Base-by-base conservation (phyloP, 2,797 vertebrate genomes). In the Halcyon leucocephala region DNA sequence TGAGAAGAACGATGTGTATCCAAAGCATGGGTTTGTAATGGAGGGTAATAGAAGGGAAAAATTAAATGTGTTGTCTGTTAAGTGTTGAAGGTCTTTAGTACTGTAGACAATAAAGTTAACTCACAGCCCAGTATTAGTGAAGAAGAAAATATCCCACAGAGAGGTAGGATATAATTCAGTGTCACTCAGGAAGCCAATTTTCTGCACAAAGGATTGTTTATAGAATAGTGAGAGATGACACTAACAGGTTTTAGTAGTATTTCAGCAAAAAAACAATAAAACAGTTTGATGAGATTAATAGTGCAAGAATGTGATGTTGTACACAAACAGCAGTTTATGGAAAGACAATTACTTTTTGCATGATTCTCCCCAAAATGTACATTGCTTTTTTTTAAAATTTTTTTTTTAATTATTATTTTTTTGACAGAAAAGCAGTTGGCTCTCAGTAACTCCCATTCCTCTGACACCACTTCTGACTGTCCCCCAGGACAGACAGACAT, bases 401-500 rank as follows among this genome's bases (percentile, higher is more conserved):
- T 7, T 48, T 48, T 35, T 35, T 35, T 12, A 39, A 39, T 39
- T 12, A 37, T 39, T 39, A 5, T 60, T n/a, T 46, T 39, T 81
- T 83, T 81, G 3, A 10, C 8, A 79, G 70, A 69, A 58, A 78
- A 76, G 1, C 29, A 51, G 49, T n/a, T 5, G 8, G 28, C 14
- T 60, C 19, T 72, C 62, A 58, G 37, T 79, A 57, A 25, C 9
- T 72, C 4, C 9, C 7, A 26, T 72, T 81, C 18, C 28, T 81
- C 14, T 46, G 24, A 49, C 0, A 0, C 0, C 0, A 1, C 18
- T 72, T 61, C 33, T 16, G 14, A 60, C 29, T 3, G 7, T 49
- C 7, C 26, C 10, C 10, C 13, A 31, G 12, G 33, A 44, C 21
- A 54, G 37, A 54, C 0, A 4, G 16, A 35, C 0, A 2, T 1